Conservation (phyloP, 2,888 invertebrate genomes). For the Cenopis cana region DNA sequence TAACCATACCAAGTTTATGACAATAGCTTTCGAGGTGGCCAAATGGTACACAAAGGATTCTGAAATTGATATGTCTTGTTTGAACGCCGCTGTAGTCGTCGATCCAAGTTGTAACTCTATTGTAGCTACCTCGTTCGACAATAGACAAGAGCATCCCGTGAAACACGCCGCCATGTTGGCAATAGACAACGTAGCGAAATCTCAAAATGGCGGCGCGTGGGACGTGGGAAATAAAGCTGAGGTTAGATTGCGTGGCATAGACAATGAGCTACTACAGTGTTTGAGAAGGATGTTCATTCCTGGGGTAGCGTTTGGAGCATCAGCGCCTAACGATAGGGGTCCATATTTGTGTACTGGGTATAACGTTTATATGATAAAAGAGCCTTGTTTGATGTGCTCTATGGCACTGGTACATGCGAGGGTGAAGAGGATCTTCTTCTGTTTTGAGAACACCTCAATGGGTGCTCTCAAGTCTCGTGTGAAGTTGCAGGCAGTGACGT, state of each 20-base stretch:
- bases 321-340: slow-evolving; percentile 71
- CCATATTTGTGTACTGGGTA: slow-evolving; percentile 96
- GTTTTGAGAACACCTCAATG: slow-evolving; percentile 73
- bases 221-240: slow-evolving; percentile 45
- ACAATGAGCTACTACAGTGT: slow-evolving; percentile 64
- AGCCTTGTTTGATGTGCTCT: slow-evolving; percentile 97
- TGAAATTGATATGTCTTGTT: slow-evolving; percentile 50
- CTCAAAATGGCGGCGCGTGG: slow-evolving; percentile 93
- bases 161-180: slow-evolving; percentile 94
- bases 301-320: slow-evolving; percentile 78
- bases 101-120: slow-evolving; percentile 88
- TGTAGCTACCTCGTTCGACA: slow-evolving; percentile 88
- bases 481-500: slow-evolving; percentile 90
- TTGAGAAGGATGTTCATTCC: slow-evolving; percentile 65
- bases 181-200: slow-evolving; percentile 93
- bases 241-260: slow-evolving; percentile 66
- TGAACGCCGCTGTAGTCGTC: slow-evolving; percentile 86
- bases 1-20: slow-evolving; percentile 86
- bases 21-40: slow-evolving; percentile 83
- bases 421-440: slow-evolving; percentile 92
- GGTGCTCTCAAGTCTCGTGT: slow-evolving; percentile 90
- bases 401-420: slow-evolving; percentile 98
- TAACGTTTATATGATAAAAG: slow-evolving; percentile 91
- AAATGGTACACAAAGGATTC: slow-evolving; percentile 57
- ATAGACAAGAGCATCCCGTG: slow-evolving; percentile 86